Base-by-base conservation (phyloP, 2,797 vertebrate genomes). In the Eurystomus glaucurus region DNA sequence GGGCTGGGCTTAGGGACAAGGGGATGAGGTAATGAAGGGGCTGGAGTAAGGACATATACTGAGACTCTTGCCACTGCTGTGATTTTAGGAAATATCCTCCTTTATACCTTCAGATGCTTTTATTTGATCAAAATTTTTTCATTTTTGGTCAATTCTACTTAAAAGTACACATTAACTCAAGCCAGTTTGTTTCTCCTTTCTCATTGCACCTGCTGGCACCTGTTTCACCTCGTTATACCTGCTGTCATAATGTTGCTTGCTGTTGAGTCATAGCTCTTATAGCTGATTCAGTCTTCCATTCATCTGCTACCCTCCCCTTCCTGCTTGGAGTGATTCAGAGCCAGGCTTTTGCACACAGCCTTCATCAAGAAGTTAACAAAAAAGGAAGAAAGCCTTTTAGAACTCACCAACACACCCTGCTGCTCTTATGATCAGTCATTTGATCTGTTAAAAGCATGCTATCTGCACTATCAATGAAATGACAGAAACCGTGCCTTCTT, bases 391-490 rank as follows among this genome's bases (percentile, higher is more conserved):
- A 88, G 12, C 8, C 14, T 69, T 78, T 75, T 62, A 75, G 84
- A 86, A 33, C 23, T 80, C 72, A 52, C 4, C 12, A n/a, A 50
- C n/a, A 29, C 33, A 71, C 54, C 23, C 41, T 86, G 8, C 43
- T 64, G 61, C 23, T 74, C 19, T 55, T 39, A 45, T 0, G 1
- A 20, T 33, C 0, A 0, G n/a, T 33, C 26, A 33, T 48, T 92
- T 54, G 35, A 22, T n/a, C 66, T 57, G 43, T 65, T 81, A 66
- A 6, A 64, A 77, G 58, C 26, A 23, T 15, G 51, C 20, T 77
- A 7, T 26, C 55, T 77, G 52, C 14, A 33, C 28, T 46, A 12
- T 14, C 25, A 28, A 16, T 57, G 57, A 64, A 57, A 50, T 48
- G 39, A 61, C 9, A 66, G 57, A 83, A 93, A 52, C 14, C 1